Conservation (phyloP, 2,888 invertebrate genomes). For the Apocheima hispidaria region DNA sequence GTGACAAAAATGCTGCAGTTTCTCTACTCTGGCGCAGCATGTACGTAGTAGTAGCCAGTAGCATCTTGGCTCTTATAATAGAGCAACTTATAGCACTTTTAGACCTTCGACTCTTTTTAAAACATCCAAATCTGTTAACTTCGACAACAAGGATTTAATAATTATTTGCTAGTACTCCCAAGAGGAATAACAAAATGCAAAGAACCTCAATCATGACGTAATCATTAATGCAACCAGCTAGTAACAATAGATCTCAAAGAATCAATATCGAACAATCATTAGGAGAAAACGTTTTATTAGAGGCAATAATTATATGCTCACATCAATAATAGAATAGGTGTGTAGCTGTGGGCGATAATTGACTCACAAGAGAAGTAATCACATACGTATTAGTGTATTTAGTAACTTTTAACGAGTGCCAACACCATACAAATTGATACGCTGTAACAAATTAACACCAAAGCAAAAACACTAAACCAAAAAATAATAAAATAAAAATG, state of each 20-base stretch:
- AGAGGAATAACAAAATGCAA: not conserved
- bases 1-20: too few species aligned
- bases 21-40: not conserved
- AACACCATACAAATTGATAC: constrained; percentile 1
- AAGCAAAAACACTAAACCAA: not conserved
- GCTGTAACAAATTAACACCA: not conserved
- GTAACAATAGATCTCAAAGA: constrained; percentile 25
- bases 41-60: too few species aligned
- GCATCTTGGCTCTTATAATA: too few species aligned
- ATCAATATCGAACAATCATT: constrained; percentile 15
- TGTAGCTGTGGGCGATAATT: constrained; percentile 13
- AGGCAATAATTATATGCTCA: constrained; percentile 20
- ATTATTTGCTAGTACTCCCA: too few species aligned
- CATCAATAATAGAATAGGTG: constrained; percentile 6
- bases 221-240: not conserved
- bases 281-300: constrained; percentile 20
- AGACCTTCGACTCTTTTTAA: not conserved
- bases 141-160: not conserved
- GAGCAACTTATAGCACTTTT: too few species aligned
- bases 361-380: constrained; percentile 6
- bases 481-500: not conserved
- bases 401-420: constrained; percentile 17
- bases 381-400: not conserved
- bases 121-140: not conserved
- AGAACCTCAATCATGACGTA: constrained; percentile 5